phyloP scores from a whole-genome alignment of 2,797 vertebrate species.

The Bradypodion ventrale region DNA sequence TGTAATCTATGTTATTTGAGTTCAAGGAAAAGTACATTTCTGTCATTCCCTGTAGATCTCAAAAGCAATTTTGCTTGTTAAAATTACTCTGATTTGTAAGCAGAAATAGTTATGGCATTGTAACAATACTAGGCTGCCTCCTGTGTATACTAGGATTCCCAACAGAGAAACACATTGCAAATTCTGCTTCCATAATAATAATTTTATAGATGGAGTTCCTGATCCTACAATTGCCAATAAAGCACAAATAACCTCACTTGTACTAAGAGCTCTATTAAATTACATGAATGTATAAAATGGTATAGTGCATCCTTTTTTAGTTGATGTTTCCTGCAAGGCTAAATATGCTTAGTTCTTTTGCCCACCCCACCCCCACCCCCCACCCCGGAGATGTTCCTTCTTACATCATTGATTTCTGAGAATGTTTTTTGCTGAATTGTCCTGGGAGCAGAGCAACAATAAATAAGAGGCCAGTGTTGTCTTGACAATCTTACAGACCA shows the following conservation, averaged over 20 bases:
- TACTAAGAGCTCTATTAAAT: conserved; percentile 54
- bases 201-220: conserved; percentile 58
- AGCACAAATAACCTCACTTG: conserved; percentile 59
- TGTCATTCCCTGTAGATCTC: conserved; percentile 37
- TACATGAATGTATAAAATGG: conserved; percentile 46
- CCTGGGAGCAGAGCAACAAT: not conserved
- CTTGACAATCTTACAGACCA: not conserved
- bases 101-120: conserved; percentile 62
- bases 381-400: not conserved
- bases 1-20: conserved; percentile 50
- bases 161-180: conserved; percentile 49
- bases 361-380: not conserved
- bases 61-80: conserved; percentile 66
- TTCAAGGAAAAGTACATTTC: conserved; percentile 53
- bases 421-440: not conserved
- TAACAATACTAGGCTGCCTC: conserved; percentile 49
- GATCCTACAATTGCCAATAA: conserved; percentile 50
- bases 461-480: not conserved
- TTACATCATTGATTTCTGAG: not conserved
- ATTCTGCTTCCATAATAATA: conserved; percentile 60
- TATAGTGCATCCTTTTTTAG: not conserved
- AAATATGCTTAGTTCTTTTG: conserved; percentile 2
- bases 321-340: not conserved
- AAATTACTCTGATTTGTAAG: conserved; percentile 53
- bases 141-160: conserved; percentile 52